Evolutionary conservation across 2,888 invertebrate species (phyloP), one percentile per base, ranked within the genome.

Genomic region (Ophion obscuratus): DNA sequence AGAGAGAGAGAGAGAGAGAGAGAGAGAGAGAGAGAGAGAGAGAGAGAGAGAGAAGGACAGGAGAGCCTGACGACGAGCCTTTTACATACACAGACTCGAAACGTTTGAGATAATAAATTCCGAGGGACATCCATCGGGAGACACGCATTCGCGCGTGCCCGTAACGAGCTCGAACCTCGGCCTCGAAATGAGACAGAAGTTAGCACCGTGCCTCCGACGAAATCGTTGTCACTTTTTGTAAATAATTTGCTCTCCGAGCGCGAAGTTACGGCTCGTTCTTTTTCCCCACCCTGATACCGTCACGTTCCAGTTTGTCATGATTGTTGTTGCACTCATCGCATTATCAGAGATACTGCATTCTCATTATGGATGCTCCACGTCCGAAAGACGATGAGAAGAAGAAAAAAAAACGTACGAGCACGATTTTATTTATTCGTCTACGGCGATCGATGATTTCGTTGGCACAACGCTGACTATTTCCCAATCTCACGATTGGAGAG

Each of bases 101-200:
- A 87, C 81, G 82, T 85, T 83, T 78, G 71, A 81, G 85, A 86
- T 87, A 88, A 88, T 88, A 84, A 88, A 88, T 88, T 88, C 88
- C 81, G 87, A 87, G 87, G 87, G 87, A 87, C 87, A 86, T 80
- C 20, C 47, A 79, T 70, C 70, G 68, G 61, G 78, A 77, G 74
- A 83, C 79, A 87, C 81, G 83, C 87, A 81, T 68, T 80, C 78
- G 74, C 74, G 70, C 70, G 84, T 81, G 81, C 73, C 83, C 85
- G 73, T 87, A 84, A 85, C 84, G 71, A 87, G 82, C 82, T 73
- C 73, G 57, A 73, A 81, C 79, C 78, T 76, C 82, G 87, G 86
- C 86, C 87, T 88, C 88, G 82, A 68, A 75, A 87, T 73, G n/a
- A 36, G 11, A 73, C 59, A 40, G 11, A 73, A 73, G 53, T 57